phyloP scores from a whole-genome alignment of 2,797 vertebrate genomes.

The Crypturellus tataupa region DNA sequence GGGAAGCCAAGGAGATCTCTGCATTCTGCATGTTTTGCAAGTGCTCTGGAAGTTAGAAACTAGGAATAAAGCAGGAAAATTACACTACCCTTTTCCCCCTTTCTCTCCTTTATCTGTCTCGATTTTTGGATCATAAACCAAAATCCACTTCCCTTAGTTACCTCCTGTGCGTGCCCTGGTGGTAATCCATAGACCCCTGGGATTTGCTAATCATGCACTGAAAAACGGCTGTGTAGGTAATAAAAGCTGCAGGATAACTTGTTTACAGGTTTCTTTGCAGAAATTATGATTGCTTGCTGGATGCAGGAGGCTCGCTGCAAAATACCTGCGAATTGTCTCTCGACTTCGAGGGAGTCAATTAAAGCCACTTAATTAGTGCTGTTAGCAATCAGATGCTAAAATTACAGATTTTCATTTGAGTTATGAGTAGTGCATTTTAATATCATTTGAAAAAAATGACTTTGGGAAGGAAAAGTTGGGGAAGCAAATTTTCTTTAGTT shows the following conservation, averaged over 20 bases:
- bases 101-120: not conserved
- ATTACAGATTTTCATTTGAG: not conserved
- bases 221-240: not conserved
- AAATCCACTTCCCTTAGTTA: not conserved
- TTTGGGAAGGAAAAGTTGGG: not conserved
- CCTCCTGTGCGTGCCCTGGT: not conserved
- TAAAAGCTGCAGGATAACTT: constrained; percentile 42
- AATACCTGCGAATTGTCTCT: constrained; percentile 12
- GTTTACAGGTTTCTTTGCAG: constrained; percentile 39
- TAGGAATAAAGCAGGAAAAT: not conserved
- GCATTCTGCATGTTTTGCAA: not conserved
- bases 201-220: not conserved
- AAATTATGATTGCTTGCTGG: not conserved
- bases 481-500: not conserved
- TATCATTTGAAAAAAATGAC: not conserved
- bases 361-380: constrained; percentile 56
- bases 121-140: not conserved
- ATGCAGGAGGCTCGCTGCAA: not conserved
- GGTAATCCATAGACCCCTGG: not conserved
- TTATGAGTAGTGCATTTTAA: not conserved
- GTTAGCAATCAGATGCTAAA: constrained; percentile 53
- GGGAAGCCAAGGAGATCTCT: not conserved
- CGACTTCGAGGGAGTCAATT: constrained; percentile 54
- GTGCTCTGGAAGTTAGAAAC: not conserved
- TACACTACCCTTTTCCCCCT: not conserved